A percentile compares a stretch with the other conserved stretches of the same genome.
phyloP scores from a whole-genome alignment of 2,113 vertebrate species.

The Protobothrops flavoviridis region DNA sequence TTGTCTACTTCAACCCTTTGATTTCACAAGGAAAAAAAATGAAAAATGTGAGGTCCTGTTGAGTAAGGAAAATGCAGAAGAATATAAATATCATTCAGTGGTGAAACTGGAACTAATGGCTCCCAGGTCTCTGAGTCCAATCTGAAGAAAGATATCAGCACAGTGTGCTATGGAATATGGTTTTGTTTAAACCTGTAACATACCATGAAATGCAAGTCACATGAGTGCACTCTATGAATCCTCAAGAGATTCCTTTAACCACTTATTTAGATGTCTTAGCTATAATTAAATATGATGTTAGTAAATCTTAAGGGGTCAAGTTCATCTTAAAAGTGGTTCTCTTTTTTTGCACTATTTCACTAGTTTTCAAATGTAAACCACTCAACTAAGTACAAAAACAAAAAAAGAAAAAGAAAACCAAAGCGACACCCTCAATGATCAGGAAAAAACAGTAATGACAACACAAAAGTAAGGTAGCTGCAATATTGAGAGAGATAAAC shows the following conservation, averaged over 20 bases:
- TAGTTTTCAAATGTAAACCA: neutral
- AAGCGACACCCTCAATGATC: neutral
- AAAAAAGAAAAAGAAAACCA: neutral
- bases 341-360: neutral
- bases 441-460: neutral
- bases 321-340: slow-evolving; percentile 22
- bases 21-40: slow-evolving; percentile 14
- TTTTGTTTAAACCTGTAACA: slow-evolving; percentile 41
- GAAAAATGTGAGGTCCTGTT: slow-evolving; percentile 8
- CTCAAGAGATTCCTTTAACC: slow-evolving; percentile 28
- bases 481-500: neutral
- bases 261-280: slow-evolving; percentile 21
- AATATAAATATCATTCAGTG: slow-evolving; percentile 22
- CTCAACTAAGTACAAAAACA: neutral
- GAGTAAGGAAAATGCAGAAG: neutral
- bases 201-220: slow-evolving; percentile 22
- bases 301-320: slow-evolving; percentile 15
- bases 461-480: neutral
- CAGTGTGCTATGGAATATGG: slow-evolving; percentile 26
- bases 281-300: slow-evolving; percentile 24
- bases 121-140: slow-evolving; percentile 22
- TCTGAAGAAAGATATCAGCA: neutral
- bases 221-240: slow-evolving; percentile 17
- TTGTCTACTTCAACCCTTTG: slow-evolving; percentile 3
- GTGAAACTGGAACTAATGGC: slow-evolving; percentile 41